These are phyloP conservation scores for Passer domesticus DNA, from an alignment of 2,113 vertebrate species.

Conservation along the genomic window DNA sequence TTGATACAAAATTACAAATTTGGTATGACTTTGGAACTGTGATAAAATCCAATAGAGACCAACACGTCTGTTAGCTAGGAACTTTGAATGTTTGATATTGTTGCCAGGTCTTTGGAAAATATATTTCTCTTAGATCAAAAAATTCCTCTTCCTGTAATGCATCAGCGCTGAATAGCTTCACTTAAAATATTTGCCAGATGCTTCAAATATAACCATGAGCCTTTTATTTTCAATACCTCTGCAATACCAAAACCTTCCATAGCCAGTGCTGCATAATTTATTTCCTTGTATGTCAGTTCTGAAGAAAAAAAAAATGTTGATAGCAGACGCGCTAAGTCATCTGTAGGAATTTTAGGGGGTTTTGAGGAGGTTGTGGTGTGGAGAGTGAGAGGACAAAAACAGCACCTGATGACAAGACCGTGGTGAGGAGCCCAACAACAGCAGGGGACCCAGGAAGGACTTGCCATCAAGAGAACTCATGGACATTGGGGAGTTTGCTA, in stretches of 20 bases:
- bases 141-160: neutral
- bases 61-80: neutral
- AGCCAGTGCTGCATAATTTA: neutral
- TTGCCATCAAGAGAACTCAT: neutral
- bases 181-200: neutral
- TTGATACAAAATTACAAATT: neutral
- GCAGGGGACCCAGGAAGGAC: neutral
- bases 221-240: neutral
- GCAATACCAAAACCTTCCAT: neutral
- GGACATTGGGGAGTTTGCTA: neutral
- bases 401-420: rapidly evolving
- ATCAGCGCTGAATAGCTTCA: neutral
- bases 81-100: neutral
- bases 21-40: neutral
- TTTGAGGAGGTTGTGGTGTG: neutral
- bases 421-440: rapidly evolving
- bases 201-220: neutral
- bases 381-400: neutral
- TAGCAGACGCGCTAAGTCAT: neutral
- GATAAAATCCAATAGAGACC: neutral
- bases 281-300: neutral
- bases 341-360: neutral
- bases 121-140: neutral
- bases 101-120: neutral
- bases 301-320: neutral